phyloP scores from a whole-genome alignment of 2,888 invertebrate genomes.

The Formica aserva region DNA sequence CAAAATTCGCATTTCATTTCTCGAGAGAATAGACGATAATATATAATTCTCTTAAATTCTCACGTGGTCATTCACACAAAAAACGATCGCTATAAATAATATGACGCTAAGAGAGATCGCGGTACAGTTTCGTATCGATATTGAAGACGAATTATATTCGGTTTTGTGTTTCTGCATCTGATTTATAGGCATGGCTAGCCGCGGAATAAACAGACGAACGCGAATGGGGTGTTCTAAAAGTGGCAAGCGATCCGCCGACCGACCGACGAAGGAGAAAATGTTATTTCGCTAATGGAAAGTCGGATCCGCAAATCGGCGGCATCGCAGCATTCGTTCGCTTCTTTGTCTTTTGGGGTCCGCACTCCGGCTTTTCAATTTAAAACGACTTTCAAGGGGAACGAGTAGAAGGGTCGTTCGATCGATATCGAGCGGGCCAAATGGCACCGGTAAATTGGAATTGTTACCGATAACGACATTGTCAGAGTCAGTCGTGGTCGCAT shows the following conservation, averaged over 20 bases:
- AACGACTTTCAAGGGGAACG: constrained; percentile 41
- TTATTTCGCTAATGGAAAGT: constrained; percentile 72
- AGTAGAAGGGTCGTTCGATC: constrained; percentile 37
- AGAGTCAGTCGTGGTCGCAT: constrained; percentile 41
- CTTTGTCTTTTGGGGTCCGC: constrained; percentile 67
- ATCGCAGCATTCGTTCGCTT: constrained; percentile 50
- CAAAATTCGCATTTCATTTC: background rate
- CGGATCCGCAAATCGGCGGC: constrained; percentile 67
- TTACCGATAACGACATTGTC: constrained; percentile 62
- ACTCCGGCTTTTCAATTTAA: constrained; percentile 63
- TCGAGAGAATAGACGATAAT: background rate
- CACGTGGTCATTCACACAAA: background rate
- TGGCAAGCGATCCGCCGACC: constrained; percentile 11
- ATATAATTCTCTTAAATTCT: background rate
- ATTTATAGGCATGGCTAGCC: background rate
- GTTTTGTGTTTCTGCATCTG: background rate
- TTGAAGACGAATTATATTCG: background rate
- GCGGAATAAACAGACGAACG: constrained; percentile 10
- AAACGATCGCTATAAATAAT: background rate
- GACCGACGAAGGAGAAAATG: constrained; percentile 54
- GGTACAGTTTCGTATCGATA: background rate
- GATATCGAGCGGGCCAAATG: constrained; percentile 63
- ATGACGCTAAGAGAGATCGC: background rate
- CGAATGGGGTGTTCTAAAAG: constrained; percentile 34
- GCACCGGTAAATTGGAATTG: constrained; percentile 67